Base-by-base conservation (phyloP, 1,140 invertebrate genomes). In the Lepidurus packardi region DNA sequence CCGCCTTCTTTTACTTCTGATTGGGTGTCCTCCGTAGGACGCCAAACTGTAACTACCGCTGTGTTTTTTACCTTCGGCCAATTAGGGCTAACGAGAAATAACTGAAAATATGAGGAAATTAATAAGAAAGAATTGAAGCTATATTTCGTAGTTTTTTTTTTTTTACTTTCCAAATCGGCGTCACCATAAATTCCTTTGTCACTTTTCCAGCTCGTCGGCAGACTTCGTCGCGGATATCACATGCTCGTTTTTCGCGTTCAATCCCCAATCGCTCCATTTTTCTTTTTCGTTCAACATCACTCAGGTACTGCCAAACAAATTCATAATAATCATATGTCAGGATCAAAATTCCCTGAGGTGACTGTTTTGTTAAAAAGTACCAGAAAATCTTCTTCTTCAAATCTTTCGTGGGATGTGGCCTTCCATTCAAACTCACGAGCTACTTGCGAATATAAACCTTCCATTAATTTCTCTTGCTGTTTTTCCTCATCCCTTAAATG, bases 11-110 rank as follows among this genome's bases (percentile, higher is more conserved):
- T 75, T 25, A 78, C 13, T 34, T 74, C 7, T 13, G 65, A 13
- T 24, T 47, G 73, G 16, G 75, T 21, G 0, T 78, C 78, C 21
- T 73, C 78, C n/a, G 25, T 41, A 9, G 78, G 78, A 8, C 78
- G 73, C 78, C 78, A 78, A 43, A 78, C 45, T 9, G 77, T 44
- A 8, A 78, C 41, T 13, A 78, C 42, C 1, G 77, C 77, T 13
- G 75, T 45, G 21, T 25, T n/a, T 1, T 9, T 45, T 13, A 43
- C 75, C 7, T 73, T 41, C 8, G 43, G 21, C 7, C 25, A 75
- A 45, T 75, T 44, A 74, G 73, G 41, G 21, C 25, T 45, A 6
- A 45, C 65, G 1, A 65, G 53, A 9, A 65, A 65, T 16, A 65
- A 65, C 53, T 65, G 13, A 7, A 65, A 65, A 65, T 65, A 4